Base-by-base conservation (phyloP, 2,113 vertebrate genomes). In the Periophthalmodon schlosseri region DNA sequence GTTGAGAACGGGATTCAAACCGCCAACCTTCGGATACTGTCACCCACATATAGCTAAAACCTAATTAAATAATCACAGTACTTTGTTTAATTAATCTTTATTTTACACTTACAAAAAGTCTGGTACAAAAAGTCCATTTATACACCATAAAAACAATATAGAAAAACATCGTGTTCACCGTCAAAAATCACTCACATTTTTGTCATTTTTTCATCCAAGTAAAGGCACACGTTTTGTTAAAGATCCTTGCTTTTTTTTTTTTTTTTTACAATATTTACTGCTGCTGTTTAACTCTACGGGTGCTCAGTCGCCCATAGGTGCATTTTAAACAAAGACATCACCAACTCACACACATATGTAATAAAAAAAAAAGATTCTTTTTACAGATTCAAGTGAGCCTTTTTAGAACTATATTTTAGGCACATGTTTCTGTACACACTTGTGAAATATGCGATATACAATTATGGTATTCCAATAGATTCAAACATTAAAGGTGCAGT, bases 81-180 rank as follows among this genome's bases (percentile, higher is more conserved):
- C 12, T 2, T 44, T 72, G 76, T 75, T 58, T 7, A 81, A 72
- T 90, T 88, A 86, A 86, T 88, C 86, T 84, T 81, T 72, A 81
- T 84, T 90, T 44, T 88, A 86, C 88, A 91, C 75, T 85, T 92
- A 89, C 88, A 92, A 91, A 90, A 91, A 84, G 76, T 82, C 87
- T 85, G 72, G 81, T 90, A 88, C 87, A 89, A 91, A 87, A 91
- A 89, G 83, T 86, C 28, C 67, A 69, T 80, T 82, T 91, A 69
- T 88, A 85, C 91, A 90, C 74, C 75, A 80, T 89, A 91, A 86
- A 91, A 92, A 90, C 84, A 89, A 86, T 76, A 85, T 84, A 92
- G 69, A 89, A 89, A 63, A 89, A 90, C 81, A 86, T 86, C 4
- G 82, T 86, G 84, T 85, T 87, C 39, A 84, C 77, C 74, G 70